Evolutionary conservation across 1,140 invertebrate genomes (phyloP).

Genomic region (Ips nitidus): DNA sequence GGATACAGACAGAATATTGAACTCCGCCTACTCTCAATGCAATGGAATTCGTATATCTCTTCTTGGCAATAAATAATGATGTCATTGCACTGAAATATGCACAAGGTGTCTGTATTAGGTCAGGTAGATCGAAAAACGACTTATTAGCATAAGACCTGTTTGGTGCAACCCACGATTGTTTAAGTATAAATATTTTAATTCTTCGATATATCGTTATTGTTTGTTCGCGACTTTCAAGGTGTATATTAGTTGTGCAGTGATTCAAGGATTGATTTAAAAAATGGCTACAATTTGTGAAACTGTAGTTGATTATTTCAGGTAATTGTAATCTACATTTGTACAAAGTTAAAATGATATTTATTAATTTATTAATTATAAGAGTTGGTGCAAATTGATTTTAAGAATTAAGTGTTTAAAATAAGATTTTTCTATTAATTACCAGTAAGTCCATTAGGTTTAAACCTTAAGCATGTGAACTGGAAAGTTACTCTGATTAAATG

Average conservation of each 20-base stretch:
- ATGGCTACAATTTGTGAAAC: constrained; percentile 20
- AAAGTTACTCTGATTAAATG: too few relatives aligned
- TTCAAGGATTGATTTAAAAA: constrained; percentile 3
- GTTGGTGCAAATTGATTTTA: too few relatives aligned
- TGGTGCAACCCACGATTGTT: constrained; percentile 8
- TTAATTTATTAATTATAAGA: too few relatives aligned
- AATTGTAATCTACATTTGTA: neutral
- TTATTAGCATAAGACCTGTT: constrained; percentile 22
- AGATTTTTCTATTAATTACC: too few relatives aligned
- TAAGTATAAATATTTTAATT: constrained; percentile 17
- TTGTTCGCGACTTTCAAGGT: neutral
- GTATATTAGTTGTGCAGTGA: neutral
- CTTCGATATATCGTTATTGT: neutral
- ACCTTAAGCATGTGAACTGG: too few relatives aligned
- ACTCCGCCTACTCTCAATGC: too few relatives aligned
- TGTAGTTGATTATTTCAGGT: constrained; percentile 23
- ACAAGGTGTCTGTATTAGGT: constrained; percentile 13
- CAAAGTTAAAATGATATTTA: too few relatives aligned
- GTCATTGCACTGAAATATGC: neutral
- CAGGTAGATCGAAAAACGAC: constrained; percentile 14
- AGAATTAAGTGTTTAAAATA: too few relatives aligned
- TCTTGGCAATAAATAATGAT: neutral
- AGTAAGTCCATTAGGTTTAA: too few relatives aligned
- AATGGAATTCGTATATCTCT: too few relatives aligned
- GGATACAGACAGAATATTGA: too few relatives aligned